Evolutionary conservation across 2,797 vertebrate species (phyloP).

Genomic region (Myotis myotis): DNA sequence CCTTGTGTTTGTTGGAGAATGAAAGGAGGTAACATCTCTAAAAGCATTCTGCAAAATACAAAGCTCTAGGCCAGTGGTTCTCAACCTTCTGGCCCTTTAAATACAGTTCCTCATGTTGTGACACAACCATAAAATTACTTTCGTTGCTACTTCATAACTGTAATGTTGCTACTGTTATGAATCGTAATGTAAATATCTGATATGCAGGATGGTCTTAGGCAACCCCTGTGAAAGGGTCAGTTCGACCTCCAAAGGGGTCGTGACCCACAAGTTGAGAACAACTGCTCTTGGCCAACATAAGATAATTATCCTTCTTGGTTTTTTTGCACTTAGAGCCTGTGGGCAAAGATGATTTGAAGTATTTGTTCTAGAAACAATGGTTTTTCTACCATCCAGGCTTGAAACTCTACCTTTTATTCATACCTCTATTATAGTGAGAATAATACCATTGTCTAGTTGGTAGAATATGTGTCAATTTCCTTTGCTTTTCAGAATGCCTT

Average conservation of each 20-base stretch:
- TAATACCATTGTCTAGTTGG: neutral
- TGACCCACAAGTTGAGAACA: no score
- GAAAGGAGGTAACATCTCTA: no score
- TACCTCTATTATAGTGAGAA: neutral
- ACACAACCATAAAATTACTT: no score
- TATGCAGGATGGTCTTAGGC: no score
- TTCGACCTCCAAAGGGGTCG: rapidly evolving
- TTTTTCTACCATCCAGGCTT: neutral
- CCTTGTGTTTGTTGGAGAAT: neutral
- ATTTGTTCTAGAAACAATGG: neutral
- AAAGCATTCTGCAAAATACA: neutral
- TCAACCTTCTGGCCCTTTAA: no score
- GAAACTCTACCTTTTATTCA: neutral
- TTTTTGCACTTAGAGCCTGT: neutral
- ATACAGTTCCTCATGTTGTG: no score
- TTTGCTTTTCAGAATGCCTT: neutral
- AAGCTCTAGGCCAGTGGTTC: neutral
- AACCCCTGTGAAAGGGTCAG: no score
- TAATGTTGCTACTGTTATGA: no score
- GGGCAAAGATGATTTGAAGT: neutral
- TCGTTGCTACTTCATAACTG: no score
- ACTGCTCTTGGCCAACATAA: neutral
- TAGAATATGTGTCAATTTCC: neutral
- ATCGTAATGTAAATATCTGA: no score
- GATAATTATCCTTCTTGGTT: neutral